A percentile compares a stretch with the other conserved stretches of the same genome.
These are phyloP conservation scores for Bombus consobrinus DNA, from an alignment of 1,140 invertebrate species.

Conservation along the genomic window DNA sequence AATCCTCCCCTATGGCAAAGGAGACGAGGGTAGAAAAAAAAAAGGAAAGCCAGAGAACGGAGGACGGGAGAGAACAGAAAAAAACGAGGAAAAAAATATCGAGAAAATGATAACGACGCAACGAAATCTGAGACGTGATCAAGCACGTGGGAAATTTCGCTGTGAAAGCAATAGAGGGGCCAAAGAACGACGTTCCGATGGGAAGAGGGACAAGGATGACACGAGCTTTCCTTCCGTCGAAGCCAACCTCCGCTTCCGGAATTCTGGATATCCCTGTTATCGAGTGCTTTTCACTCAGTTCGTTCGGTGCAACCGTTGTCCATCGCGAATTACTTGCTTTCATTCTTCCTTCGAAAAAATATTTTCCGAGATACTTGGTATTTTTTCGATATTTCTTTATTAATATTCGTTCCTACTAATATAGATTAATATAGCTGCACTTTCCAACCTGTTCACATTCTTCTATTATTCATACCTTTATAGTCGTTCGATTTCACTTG, in stretches of 20 bases:
- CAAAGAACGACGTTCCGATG: conserved; percentile 24
- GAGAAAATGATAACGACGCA: conserved; percentile 27
- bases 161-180: conserved; percentile 56
- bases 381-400: neutral
- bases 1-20: conserved; percentile 7
- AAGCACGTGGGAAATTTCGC: conserved; percentile 63
- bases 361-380: neutral
- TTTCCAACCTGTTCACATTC: too few species aligned
- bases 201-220: neutral
- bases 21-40: neutral
- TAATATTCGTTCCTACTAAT: too few species aligned
- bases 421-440: too few species aligned
- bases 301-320: conserved; percentile 34
- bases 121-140: conserved; percentile 52
- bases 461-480: too few species aligned
- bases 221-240: conserved; percentile 13
- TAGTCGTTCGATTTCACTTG: too few species aligned
- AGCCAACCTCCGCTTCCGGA: conserved; percentile 38
- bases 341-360: neutral
- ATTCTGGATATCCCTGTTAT: conserved; percentile 57
- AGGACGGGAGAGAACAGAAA: neutral
- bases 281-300: conserved; percentile 51
- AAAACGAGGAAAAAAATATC: neutral
- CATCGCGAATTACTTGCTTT: conserved; percentile 13
- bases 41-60: too few species aligned